phyloP scores from a whole-genome alignment of 2,113 vertebrate genomes.

The Saguinus imperator region DNA sequence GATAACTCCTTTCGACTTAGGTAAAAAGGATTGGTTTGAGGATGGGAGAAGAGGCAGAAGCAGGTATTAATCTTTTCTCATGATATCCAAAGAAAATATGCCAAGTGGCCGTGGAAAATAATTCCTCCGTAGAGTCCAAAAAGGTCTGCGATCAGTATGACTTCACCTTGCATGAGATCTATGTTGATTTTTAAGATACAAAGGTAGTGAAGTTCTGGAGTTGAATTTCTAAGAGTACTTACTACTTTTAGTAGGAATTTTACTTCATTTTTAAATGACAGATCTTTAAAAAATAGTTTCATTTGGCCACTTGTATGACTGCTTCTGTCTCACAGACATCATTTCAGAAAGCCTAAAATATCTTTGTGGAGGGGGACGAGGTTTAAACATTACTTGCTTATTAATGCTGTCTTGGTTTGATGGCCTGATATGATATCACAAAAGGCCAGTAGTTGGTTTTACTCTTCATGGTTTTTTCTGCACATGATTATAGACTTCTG shows the following conservation, averaged over 20 bases:
- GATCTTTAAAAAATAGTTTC: neutral
- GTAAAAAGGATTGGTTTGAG: neutral
- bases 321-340: neutral
- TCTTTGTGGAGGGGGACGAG: neutral
- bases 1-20: neutral
- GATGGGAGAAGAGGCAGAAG: neutral
- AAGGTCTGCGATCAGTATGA: neutral
- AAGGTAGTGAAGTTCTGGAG: neutral
- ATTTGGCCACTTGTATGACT: neutral
- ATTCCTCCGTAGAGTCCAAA: neutral
- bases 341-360: neutral
- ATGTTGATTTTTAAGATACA: neutral
- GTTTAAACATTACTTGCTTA: neutral
- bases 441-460: neutral
- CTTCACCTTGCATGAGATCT: neutral
- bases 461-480: constrained; percentile 7
- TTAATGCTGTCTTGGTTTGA: neutral
- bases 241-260: neutral
- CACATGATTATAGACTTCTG: neutral
- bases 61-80: constrained; percentile 5
- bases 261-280: constrained; percentile 18
- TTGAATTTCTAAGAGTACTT: neutral
- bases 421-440: neutral
- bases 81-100: neutral
- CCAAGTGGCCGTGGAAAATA: neutral